These are phyloP conservation scores for Charina bottae DNA, from an alignment of 2,113 vertebrate species.

Conservation along the genomic window DNA sequence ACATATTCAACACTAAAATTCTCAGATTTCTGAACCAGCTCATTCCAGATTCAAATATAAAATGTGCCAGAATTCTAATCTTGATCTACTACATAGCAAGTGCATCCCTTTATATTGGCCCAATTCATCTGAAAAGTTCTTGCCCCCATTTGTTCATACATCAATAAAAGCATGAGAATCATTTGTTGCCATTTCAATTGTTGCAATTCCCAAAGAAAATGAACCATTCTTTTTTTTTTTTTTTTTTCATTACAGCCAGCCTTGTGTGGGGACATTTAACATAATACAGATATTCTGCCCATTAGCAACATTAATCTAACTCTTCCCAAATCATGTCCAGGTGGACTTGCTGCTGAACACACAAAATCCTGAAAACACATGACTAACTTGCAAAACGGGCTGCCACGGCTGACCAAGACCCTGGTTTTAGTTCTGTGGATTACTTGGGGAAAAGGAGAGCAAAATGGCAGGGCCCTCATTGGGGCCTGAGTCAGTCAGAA, in stretches of 20 bases:
- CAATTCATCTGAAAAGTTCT: not conserved
- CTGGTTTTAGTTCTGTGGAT: not conserved
- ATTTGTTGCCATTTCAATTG: not conserved
- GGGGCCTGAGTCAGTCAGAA: not conserved
- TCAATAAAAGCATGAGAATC: not conserved
- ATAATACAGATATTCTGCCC: conserved; percentile 61
- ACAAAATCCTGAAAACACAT: not conserved
- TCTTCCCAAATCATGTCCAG: conserved; percentile 48
- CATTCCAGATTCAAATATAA: not conserved
- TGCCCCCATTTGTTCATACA: not conserved
- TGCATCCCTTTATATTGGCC: not conserved
- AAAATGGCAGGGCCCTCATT: not conserved
- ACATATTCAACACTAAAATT: not conserved
- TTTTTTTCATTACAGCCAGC: conserved; percentile 21
- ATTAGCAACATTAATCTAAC: conserved; percentile 63
- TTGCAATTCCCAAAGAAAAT: not conserved
- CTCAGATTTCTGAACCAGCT: not conserved
- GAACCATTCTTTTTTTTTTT: conserved; percentile 2
- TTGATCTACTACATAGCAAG: not conserved
- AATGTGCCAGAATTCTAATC: not conserved
- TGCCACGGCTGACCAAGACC: no score
- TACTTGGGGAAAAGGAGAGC: conserved; percentile 20
- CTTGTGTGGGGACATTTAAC: conserved; percentile 57
- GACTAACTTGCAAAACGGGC: not conserved
- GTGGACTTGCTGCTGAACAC: conserved; percentile 19